Base-by-base conservation (phyloP, 2,888 invertebrate species). In the Scaptomyza reducta region DNA sequence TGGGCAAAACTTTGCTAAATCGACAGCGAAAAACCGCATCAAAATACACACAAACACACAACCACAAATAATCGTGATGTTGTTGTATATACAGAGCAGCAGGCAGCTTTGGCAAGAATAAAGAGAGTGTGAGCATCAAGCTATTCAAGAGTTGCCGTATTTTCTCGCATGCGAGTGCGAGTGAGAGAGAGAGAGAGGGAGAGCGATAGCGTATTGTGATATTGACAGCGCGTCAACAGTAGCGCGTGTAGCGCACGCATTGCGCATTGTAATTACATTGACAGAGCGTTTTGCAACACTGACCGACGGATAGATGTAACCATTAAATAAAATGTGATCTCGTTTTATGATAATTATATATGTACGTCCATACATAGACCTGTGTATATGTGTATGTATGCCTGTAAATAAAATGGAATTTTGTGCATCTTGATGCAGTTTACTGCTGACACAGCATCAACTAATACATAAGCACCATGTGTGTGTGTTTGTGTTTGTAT, bases 1-100 rank as follows among this genome's bases (percentile, higher is more conserved):
- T 64, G 67, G 61, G 64, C 72, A 76, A 71, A 81, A 79, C 64
- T 78, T 76, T 83, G 70, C 74, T 58, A 80, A 78, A 85, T 83
- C 84, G 74, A 69, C 69, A 66, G 63, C 62, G 5, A 35, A 70
- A 79, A 70, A 77, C 87, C 84, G 74, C 84, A 84, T 70, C 65
- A 71, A 70, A 73, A 69, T 45, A 59, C 13, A n/a, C 38, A 22
- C 38, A 66, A 7, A 47, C 47, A 70, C 10, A 51, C 29, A 51
- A 11, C 27, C 60, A 38, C 49, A 58, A 53, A 10, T 44, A 51
- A 46, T 72, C 68, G 57, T 72, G 71, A 55, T 72, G 58, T 33
- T 59, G 40, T 60, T 62, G 55, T 70, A 38, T 57, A 44, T 53
- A 57, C 44, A 49, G n/a, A 33, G 31, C 46, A 46, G 7, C 31